These are phyloP conservation scores for Sinohyriopsis cumingii DNA, from an alignment of 2,888 invertebrate genomes.

Conservation along the genomic window DNA sequence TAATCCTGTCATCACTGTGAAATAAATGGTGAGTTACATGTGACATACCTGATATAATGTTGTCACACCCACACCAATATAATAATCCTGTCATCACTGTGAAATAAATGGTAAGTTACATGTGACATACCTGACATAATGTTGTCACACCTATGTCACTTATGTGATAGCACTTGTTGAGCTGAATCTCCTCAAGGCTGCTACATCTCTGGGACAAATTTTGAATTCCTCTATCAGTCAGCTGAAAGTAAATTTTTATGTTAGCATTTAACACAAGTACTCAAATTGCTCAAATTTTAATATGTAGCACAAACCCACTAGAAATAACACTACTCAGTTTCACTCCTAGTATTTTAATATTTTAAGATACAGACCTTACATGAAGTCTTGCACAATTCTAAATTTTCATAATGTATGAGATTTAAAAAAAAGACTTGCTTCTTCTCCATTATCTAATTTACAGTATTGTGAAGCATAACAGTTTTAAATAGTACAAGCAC, in stretches of 20 bases:
- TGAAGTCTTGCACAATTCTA: too few relatives aligned
- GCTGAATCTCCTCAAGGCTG: constrained; percentile 13
- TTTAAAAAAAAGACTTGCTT: too few relatives aligned
- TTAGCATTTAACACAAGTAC: too few relatives aligned
- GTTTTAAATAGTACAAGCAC: too few relatives aligned
- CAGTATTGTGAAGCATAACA: too few relatives aligned
- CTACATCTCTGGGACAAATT: constrained; percentile 16
- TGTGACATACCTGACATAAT: constrained; percentile 9
- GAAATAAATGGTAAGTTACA: background rate
- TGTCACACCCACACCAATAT: constrained; percentile 1
- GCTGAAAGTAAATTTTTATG: constrained; percentile 6
- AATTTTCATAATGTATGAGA: too few relatives aligned
- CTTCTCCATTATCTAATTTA: too few relatives aligned
- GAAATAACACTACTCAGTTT: too few relatives aligned
- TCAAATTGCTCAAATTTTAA: too few relatives aligned
- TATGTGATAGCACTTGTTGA: constrained; percentile 11
- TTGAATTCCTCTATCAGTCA: constrained; percentile 15
- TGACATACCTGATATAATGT: constrained; percentile 9
- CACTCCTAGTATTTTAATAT: too few relatives aligned
- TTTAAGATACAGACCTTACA: too few relatives aligned
- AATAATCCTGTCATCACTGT: background rate
- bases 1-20: background rate
- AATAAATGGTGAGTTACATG: background rate
- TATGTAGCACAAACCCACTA: too few relatives aligned
- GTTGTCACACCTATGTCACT: constrained; percentile 10